Base-by-base conservation (phyloP, 2,113 vertebrate genomes). In the Ancistrus triradiatus region DNA sequence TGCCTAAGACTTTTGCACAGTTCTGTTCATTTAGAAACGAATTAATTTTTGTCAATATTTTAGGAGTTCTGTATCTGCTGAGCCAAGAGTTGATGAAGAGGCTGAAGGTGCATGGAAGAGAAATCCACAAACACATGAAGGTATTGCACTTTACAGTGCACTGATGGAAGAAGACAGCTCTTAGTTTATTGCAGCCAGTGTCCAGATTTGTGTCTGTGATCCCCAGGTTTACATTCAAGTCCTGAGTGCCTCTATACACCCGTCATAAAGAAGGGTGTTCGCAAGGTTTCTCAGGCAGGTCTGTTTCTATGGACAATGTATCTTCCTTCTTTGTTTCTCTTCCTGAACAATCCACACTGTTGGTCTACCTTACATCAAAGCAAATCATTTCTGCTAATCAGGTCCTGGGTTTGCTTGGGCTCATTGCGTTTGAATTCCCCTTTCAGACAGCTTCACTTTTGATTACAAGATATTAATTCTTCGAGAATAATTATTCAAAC, bases 121-220 rank as follows among this genome's bases (percentile, higher is more conserved):
- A 46, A 72, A 65, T 57, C 49, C 52, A 47, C 27, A 46, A 25
- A 59, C 64, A 33, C 48, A 67, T 72, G 76, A 78, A 78, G 78
- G 78, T 80, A 77, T 66, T 35, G 19, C 49, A 31, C 18, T 31
- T 2, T 35, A 9, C 2, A n/a, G 35, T 46, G 13, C 6, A 42
- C 3, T 13, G 14, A 7, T 56, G 24, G 15, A 9, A 7, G 19
- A 31, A 27, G 15, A 40, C 4, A 28, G 4, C 15, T 17, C 10
- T 21, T 8, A 43, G n/a, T 10, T 2, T 59, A 6, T 18, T 46
- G 19, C 21, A 22, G 28, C 7, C 15, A 18, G 22, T 59, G 43
- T 69, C 15, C 24, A 69, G 31, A 8, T 58, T 2, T 65, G 49
- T 73, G 24, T 75, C 21, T 70, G 40, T 63, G 31, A 53, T 51